Base-by-base conservation (phyloP, 2,113 vertebrate species). In the Turnix velox region DNA sequence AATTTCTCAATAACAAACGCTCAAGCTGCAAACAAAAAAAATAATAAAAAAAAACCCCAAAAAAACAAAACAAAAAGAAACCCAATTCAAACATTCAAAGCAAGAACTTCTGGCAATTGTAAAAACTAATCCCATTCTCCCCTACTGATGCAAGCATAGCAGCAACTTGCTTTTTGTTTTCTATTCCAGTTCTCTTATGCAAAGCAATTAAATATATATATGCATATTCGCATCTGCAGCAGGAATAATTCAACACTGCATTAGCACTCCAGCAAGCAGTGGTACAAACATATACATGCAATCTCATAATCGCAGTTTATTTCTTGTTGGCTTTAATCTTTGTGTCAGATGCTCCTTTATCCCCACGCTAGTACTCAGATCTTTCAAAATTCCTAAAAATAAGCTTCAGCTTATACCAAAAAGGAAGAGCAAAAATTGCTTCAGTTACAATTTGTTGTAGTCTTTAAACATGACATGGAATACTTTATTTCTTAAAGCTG, bases 141-240 rank as follows among this genome's bases (percentile, higher is more conserved):
- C 35, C 13, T 76, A 35, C 1, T 39, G 42, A 87, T 35, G 10
- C 6, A 78, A 67, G 33, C 20, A 79, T 4, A 51, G 62, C 45
- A 73, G 48, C 27, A 89, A 42, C 23, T 71, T 49, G 33, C 17
- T 84, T 85, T 88, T 46, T 87, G 40, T 66, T 95, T 82, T 59
- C 37, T 54, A 84, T 72, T 76, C 23, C 43, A 68, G 71, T 42
- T 79, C 66, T 49, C 66, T 95, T 91, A 93, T 12, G 83, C 83
- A 95, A 93, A 88, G 63, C 62, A 79, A 95, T 95, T 72, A 96
- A 95, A 96, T 91, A 95, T 88, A 86, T 55, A 91, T 68, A 85
- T 90, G 81, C 59, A 76, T 82, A 91, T 92, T 95, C 92, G 91
- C 42, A 87, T 91, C 92, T 94, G 82, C 49, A 87, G 84, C 54